Percentiles rank a stretch among this genome's conserved stretches.
phyloP scores from a whole-genome alignment of 2,888 invertebrate species.

The Limnephilus rhombicus region DNA sequence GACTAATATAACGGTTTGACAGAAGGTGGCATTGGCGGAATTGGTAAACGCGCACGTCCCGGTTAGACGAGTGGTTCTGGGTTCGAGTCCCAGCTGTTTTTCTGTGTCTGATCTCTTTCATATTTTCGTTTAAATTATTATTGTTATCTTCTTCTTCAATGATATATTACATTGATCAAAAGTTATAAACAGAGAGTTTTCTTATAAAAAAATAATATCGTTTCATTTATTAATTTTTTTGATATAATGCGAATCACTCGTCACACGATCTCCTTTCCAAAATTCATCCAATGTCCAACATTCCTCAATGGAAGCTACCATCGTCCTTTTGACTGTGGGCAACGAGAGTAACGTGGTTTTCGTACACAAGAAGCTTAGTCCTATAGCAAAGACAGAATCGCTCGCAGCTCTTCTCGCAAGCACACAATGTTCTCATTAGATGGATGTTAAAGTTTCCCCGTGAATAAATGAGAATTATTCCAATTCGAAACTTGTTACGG shows the following conservation, averaged over 20 bases:
- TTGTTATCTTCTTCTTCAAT: too few relatives aligned
- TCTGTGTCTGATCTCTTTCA: too few relatives aligned
- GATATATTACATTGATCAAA: too few relatives aligned
- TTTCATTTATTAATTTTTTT: not conserved
- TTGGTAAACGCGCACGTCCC: too few relatives aligned
- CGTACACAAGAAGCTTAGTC: not conserved
- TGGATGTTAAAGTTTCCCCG: constrained; percentile 9
- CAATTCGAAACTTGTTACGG: constrained; percentile 24
- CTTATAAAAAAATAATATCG: too few relatives aligned
- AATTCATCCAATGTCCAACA: not conserved
- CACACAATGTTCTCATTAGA: constrained; percentile 35
- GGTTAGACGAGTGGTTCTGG: too few relatives aligned
- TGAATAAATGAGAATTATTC: constrained; percentile 28
- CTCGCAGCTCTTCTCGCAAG: not conserved
- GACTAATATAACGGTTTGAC: too few relatives aligned
- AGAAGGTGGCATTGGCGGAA: too few relatives aligned
- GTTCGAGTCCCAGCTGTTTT: too few relatives aligned
- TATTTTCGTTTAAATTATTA: too few relatives aligned
- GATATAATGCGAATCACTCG: not conserved
- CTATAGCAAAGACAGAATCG: not conserved
- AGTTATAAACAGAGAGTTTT: too few relatives aligned
- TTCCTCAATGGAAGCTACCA: not conserved
- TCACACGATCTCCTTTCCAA: not conserved
- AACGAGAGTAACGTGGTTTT: not conserved
- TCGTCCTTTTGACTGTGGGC: not conserved